Evolutionary conservation across 2,113 vertebrate genomes (phyloP), one percentile per base, ranked within the genome.

Genomic region (Eclectus roratus): DNA sequence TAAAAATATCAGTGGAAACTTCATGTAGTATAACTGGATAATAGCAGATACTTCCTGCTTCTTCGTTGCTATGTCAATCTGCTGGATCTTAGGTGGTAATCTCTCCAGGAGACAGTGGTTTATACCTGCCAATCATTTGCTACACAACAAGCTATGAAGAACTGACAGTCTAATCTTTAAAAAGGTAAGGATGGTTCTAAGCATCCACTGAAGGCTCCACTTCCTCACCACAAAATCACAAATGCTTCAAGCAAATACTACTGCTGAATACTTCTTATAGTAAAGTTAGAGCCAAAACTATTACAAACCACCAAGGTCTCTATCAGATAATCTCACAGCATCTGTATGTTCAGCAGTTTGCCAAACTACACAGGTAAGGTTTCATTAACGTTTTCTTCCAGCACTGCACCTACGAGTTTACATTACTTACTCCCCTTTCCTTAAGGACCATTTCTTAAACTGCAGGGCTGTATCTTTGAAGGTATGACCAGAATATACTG

Each of bases 1-100:
- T 7, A 60, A 86, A 93, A 85, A 64, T 76, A 91, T 24, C 85
- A 77, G 23, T 6, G 13, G 79, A 89, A 80, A 49, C 37, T 77
- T n/a, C 43, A 43, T 23, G 68, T 37, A 28, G 68, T 78, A 18
- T 80, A 93, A 91, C 64, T 2, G 11, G 85, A 58, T 91, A 79
- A 88, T 2, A 65, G 58, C 0, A 46, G 44, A 53, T 58, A 66
- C 56, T 72, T 87, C 44, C 81, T 56, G 70, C 56, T 68, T 68
- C 89, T 77, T 21, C 33, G 29, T 27, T 82, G 58, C 70, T 88
- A 28, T 70, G 95, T 60, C 73, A 76, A 83, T 90, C 81, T 77
- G 74, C 55, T 70, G 61, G 79, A 92, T 96, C 87, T 88, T 79
- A 58, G 68, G 87, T 53, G 81, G 89, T 80, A 85, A 93, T 89